Evolutionary conservation across 2,113 vertebrate genomes (phyloP).

Genomic region (Atherinomorus stipes): DNA sequence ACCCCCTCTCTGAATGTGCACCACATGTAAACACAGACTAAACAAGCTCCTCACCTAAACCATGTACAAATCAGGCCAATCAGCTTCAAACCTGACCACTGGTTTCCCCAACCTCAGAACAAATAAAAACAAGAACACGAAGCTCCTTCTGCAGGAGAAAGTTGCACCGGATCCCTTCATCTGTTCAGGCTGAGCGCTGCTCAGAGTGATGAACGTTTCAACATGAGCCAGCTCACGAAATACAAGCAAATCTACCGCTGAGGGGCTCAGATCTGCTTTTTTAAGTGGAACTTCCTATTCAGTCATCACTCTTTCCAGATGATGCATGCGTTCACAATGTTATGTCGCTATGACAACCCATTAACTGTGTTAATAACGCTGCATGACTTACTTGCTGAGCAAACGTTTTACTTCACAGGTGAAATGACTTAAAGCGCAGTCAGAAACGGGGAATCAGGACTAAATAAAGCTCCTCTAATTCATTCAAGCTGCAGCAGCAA

Average conservation of each 20-base stretch:
- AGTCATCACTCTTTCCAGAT: slow-evolving; percentile 27
- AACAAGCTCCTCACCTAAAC: slow-evolving; percentile 21
- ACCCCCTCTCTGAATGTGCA: slow-evolving; percentile 49
- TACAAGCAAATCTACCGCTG: slow-evolving; percentile 2
- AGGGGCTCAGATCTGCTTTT: slow-evolving; percentile 1
- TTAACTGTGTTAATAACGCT: slow-evolving; percentile 4
- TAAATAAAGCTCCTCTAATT: too few species aligned
- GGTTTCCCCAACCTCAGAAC: not conserved
- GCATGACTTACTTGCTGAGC: slow-evolving; percentile 1
- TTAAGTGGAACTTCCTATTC: slow-evolving; percentile 23
- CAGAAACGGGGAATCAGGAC: not conserved
- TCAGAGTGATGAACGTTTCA: not conserved
- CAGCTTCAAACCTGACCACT: slow-evolving; percentile 18
- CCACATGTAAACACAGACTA: slow-evolving; percentile 59
- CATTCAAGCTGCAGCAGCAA: too few species aligned
- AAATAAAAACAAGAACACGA: not conserved
- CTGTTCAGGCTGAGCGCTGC: not conserved
- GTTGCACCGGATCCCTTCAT: not conserved
- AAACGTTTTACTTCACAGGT: slow-evolving; percentile 19
- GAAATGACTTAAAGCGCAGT: not conserved
- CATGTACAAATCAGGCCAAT: slow-evolving; percentile 43
- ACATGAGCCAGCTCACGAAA: not conserved
- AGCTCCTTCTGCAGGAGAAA: too few species aligned
- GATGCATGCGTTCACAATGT: slow-evolving; percentile 14
- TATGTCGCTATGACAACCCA: slow-evolving; percentile 28